Conservation (phyloP, 2,113 vertebrate species). For the Heliornis fulica region DNA sequence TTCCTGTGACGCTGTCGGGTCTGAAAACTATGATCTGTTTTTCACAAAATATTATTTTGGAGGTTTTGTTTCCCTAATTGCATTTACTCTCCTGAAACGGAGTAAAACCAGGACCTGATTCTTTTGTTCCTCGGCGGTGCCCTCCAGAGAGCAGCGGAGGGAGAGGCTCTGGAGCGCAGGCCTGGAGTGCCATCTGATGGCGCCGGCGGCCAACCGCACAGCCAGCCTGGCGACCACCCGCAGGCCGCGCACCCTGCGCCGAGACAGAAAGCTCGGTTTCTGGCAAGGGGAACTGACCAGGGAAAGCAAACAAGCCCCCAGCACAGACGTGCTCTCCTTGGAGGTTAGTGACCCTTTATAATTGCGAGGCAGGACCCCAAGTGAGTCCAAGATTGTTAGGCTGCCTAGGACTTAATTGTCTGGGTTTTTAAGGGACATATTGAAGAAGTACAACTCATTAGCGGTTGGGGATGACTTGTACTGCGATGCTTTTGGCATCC, state of each 20-base stretch:
- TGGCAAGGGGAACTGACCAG: fast-evolving
- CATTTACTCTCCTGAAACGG: neutral
- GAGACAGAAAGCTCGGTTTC: no score
- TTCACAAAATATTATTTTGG: neutral
- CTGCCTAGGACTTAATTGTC: neutral
- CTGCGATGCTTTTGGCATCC: neutral
- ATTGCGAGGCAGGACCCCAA: fast-evolving
- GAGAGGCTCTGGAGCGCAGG: neutral
- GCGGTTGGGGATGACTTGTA: neutral
- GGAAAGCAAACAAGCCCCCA: neutral
- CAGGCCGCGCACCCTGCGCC: no score
- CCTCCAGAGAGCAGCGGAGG: neutral
- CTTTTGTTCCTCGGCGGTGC: conserved; percentile 15
- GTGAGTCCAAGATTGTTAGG: fast-evolving
- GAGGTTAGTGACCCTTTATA: fast-evolving
- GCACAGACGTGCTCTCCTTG: neutral
- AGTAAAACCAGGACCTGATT: neutral
- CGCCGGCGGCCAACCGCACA: no score
- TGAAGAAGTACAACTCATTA: neutral
- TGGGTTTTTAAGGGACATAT: neutral
- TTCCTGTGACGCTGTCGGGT: no score
- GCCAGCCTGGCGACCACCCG: no score
- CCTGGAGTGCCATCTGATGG: conserved; percentile 37
- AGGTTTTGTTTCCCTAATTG: neutral
- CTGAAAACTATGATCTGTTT: no score